These are phyloP conservation scores for Pterophyllum scalare DNA, from an alignment of 2,113 vertebrate genomes.

Conservation along the genomic window DNA sequence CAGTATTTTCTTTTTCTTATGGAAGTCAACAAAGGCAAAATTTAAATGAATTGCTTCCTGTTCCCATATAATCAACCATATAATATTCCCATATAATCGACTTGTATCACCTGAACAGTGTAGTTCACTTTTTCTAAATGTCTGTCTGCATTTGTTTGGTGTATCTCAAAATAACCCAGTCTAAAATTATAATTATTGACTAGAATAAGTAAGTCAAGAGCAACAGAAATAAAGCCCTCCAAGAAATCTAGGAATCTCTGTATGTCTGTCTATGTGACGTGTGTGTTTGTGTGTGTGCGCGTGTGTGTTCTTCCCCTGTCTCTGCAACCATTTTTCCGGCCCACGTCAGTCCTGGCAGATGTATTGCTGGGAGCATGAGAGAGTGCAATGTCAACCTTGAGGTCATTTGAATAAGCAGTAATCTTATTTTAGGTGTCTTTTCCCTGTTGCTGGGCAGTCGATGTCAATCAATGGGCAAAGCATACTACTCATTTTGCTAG, in stretches of 20 bases:
- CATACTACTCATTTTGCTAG: not conserved
- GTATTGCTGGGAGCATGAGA: not conserved
- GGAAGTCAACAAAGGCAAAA: not conserved
- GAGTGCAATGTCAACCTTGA: not conserved
- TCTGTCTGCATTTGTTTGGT: not conserved
- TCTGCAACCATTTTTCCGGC: not conserved
- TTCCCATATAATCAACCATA: too few relatives aligned
- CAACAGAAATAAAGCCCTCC: not conserved
- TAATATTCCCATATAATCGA: not conserved
- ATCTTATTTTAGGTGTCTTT: constrained; percentile 4
- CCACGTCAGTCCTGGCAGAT: not conserved
- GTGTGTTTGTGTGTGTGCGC: too few relatives aligned
- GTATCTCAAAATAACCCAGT: not conserved
- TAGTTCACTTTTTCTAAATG: not conserved
- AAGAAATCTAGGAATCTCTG: not conserved
- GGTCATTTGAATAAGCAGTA: not conserved
- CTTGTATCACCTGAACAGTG: not conserved
- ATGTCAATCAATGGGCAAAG: constrained; percentile 1
- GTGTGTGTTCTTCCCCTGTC: not conserved
- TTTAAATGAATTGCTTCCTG: not conserved
- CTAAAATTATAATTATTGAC: constrained; percentile 2
- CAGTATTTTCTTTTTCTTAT: not conserved
- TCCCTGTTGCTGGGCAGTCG: not conserved
- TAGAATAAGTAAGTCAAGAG: not conserved
- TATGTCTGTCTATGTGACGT: not conserved